Conservation (phyloP, 2,113 vertebrate genomes). For the Gambusia affinis region DNA sequence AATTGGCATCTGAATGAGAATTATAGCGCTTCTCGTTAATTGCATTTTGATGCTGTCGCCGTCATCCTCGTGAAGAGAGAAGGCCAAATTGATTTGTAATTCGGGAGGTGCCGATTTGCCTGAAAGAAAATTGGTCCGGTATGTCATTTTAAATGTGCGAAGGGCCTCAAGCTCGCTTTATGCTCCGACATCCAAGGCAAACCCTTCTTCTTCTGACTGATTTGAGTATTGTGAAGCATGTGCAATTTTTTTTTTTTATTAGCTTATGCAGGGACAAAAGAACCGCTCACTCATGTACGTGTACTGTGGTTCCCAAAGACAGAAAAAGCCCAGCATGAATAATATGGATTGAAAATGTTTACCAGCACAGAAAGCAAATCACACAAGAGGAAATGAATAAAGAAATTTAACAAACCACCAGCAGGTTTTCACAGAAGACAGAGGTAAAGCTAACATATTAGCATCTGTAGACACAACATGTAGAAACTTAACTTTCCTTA, state of each 20-base stretch:
- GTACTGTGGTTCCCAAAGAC: conserved; percentile 10
- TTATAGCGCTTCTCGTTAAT: conserved; percentile 51
- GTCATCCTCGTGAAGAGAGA: conserved; percentile 46
- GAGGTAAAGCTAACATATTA: conserved; percentile 39
- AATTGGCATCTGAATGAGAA: conserved; percentile 42
- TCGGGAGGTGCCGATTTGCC: conserved; percentile 25
- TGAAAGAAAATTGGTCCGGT: conserved; percentile 41
- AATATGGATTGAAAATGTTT: conserved; percentile 3
- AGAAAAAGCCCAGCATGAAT: neutral
- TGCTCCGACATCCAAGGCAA: conserved; percentile 30
- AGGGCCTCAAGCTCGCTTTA: conserved; percentile 8
- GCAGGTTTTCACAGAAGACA: conserved; percentile 40
- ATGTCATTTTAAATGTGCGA: conserved; percentile 31
- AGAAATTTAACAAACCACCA: conserved; percentile 30
- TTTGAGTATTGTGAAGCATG: conserved; percentile 21
- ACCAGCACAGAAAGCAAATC: conserved; percentile 47
- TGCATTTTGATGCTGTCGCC: conserved; percentile 63
- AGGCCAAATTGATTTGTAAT: conserved; percentile 64
- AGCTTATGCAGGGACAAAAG: neutral
- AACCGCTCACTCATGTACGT: neutral
- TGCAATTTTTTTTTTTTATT: conserved; percentile 15
- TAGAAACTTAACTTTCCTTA: too few species aligned
- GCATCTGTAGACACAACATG: conserved; percentile 1
- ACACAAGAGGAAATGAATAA: conserved; percentile 42
- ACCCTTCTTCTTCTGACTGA: conserved; percentile 29